phyloP scores from a whole-genome alignment of 2,888 invertebrate genomes.

The Caenorhabditis virilis region DNA sequence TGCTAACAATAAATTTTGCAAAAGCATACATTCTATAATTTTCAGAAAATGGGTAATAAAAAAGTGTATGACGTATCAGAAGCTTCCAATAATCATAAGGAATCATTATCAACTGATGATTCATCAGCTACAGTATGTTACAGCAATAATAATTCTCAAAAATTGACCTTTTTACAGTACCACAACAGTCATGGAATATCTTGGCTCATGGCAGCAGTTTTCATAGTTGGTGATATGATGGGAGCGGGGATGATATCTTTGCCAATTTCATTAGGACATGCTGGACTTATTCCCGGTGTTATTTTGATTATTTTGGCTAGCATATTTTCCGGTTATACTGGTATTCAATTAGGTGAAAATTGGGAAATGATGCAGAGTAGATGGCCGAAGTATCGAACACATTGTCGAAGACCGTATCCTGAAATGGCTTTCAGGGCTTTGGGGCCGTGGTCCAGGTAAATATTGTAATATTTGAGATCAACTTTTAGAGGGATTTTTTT shows the following conservation, averaged over 20 bases:
- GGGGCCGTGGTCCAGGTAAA: conserved; percentile 38
- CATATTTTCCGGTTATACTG: conserved; percentile 50
- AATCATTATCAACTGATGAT: too few species aligned
- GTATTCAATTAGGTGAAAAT: conserved; percentile 48
- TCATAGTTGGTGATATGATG: conserved; percentile 53
- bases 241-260: conserved; percentile 55
- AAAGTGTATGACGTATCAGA: too few species aligned
- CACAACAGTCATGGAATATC: conserved; percentile 39
- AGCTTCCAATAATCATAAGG: too few species aligned
- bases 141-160: too few species aligned
- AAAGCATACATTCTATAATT: too few species aligned
- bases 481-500: too few species aligned
- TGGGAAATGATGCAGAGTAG: conserved; percentile 55
- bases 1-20: too few species aligned
- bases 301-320: conserved; percentile 27
- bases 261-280: conserved; percentile 41
- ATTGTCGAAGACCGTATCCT: conserved; percentile 50
- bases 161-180: too few species aligned
- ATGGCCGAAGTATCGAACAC: conserved; percentile 48
- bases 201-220: conserved; percentile 44
- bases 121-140: too few species aligned
- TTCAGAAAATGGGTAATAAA: too few species aligned
- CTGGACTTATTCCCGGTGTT: conserved; percentile 33
- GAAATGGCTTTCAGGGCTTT: conserved; percentile 53
- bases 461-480: too few species aligned